phyloP scores from a whole-genome alignment of 1,140 invertebrate species.

The Dendroctonus valens region DNA sequence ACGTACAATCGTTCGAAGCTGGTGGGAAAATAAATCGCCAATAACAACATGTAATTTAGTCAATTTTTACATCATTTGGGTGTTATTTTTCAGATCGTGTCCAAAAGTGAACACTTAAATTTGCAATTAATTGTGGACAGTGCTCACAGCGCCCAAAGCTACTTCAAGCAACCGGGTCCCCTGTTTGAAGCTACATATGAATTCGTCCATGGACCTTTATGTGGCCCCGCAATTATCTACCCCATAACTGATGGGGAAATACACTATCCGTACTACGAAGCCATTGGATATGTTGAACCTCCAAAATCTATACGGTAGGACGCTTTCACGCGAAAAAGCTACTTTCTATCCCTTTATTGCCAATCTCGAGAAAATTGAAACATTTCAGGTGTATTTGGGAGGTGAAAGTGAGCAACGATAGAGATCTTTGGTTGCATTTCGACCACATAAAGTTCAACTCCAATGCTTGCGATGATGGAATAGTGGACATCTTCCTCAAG shows the following conservation, averaged over 20 bases:
- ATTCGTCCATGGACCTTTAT: constrained; percentile 83
- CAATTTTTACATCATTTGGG: too few species aligned
- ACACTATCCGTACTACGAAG: constrained; percentile 81
- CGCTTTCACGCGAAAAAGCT: background rate
- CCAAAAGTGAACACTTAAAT: constrained; percentile 72
- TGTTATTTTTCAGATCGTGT: constrained; percentile 60
- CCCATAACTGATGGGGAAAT: constrained; percentile 79
- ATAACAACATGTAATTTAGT: too few species aligned
- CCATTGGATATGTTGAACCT: constrained; percentile 71
- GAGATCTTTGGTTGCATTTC: constrained; percentile 82
- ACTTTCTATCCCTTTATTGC: background rate
- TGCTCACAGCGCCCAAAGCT: constrained; percentile 76
- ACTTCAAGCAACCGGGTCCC: constrained; percentile 79
- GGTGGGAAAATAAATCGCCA: too few species aligned
- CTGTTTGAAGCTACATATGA: constrained; percentile 83
- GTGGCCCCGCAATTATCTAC: constrained; percentile 75
- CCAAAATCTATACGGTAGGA: constrained; percentile 69
- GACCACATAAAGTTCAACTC: constrained; percentile 81
- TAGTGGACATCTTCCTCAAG: constrained; percentile 77
- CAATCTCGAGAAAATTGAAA: background rate
- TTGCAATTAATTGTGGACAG: constrained; percentile 78
- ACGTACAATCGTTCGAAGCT: too few species aligned
- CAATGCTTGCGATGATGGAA: constrained; percentile 77
- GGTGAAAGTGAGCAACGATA: constrained; percentile 72
- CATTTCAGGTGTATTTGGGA: constrained; percentile 79